Percentiles rank a stretch among this genome's conserved stretches.
These are phyloP conservation scores for Rosalia funebris DNA, from an alignment of 2,888 invertebrate genomes.

Conservation along the genomic window DNA sequence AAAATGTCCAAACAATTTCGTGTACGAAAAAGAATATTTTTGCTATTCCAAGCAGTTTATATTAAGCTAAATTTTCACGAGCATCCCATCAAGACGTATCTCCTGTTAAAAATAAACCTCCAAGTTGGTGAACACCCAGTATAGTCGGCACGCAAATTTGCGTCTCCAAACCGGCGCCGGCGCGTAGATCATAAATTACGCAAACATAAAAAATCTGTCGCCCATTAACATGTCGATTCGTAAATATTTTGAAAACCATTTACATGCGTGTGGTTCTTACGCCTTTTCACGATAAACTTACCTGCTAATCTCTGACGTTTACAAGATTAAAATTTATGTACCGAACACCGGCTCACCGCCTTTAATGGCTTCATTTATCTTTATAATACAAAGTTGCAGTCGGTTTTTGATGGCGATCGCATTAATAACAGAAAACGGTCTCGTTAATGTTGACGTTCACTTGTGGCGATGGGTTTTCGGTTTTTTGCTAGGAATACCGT, in stretches of 20 bases:
- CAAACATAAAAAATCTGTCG: too few species aligned
- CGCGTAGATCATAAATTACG: too few species aligned
- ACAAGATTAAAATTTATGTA: not conserved
- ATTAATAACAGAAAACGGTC: not conserved
- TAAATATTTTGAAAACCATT: not conserved
- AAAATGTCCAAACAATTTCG: too few species aligned
- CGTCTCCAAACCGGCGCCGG: too few species aligned
- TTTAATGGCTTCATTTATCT: slow-evolving; percentile 1
- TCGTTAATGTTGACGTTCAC: not conserved
- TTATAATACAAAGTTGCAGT: not conserved
- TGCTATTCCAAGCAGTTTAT: too few species aligned
- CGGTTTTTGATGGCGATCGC: not conserved
- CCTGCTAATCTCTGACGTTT: not conserved
- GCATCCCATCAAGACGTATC: too few species aligned
- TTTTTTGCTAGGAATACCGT: not conserved
- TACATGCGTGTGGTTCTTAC: not conserved
- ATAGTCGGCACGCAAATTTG: too few species aligned
- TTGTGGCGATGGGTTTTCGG: not conserved
- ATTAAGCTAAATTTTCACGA: too few species aligned
- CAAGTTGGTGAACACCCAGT: too few species aligned
- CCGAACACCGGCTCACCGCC: not conserved
- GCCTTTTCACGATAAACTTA: not conserved
- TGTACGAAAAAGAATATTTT: too few species aligned
- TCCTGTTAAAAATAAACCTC: too few species aligned
- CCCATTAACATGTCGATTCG: too few species aligned